Conservation (phyloP, 2,797 vertebrate species). For the Gallinago nigripennis region DNA sequence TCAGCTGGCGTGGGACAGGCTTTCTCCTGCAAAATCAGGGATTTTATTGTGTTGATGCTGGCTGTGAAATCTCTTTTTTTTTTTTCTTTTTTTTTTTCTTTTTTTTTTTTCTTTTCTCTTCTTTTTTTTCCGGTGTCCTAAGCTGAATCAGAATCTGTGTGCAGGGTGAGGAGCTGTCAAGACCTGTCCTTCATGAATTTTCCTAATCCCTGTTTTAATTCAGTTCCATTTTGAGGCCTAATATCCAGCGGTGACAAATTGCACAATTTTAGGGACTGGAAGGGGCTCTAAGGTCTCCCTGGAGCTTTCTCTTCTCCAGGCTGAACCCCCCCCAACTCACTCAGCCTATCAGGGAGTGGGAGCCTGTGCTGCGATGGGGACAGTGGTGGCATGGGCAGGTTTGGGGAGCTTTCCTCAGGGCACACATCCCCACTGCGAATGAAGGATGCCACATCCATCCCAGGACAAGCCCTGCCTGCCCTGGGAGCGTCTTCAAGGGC, state of each 20-base stretch:
- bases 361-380: rapidly evolving
- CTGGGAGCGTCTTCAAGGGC: rapidly evolving
- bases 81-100: neutral
- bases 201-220: neutral
- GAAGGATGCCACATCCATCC: neutral
- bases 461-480: neutral
- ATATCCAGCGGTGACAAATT: neutral
- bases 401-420: rapidly evolving
- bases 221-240: neutral
- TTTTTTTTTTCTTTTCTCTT: neutral
- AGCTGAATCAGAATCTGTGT: neutral
- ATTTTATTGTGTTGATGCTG: neutral
- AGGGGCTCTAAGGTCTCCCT: too few species aligned
- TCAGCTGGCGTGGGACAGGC: neutral
- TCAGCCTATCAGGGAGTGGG: neutral
- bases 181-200: neutral
- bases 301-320: too few species aligned
- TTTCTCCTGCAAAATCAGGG: neutral
- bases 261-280: neutral
- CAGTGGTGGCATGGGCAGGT: neutral
- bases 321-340: too few species aligned
- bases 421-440: rapidly evolving
- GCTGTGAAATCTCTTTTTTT: neutral
- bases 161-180: rapidly evolving
- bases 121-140: neutral